phyloP scores from a whole-genome alignment of 2,113 vertebrate species.

The Cygnus atratus region DNA sequence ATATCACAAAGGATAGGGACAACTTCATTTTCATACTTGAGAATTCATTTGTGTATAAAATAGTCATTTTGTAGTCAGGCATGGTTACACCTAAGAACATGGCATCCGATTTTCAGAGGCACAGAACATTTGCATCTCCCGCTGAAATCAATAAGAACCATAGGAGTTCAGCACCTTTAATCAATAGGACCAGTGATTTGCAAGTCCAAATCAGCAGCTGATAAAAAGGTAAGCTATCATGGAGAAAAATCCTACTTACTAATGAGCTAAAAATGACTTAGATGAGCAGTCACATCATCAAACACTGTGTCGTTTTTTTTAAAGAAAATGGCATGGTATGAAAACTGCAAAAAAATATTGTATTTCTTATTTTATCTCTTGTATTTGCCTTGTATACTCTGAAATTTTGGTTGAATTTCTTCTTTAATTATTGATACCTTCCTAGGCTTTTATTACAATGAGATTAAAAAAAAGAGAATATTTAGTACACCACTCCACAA shows the following conservation, averaged over 20 bases:
- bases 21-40: constrained; percentile 10
- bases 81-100: constrained; percentile 38
- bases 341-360: not conserved
- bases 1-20: not conserved
- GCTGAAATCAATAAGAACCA: constrained; percentile 50
- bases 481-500: not conserved
- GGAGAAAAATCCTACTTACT: constrained; percentile 2
- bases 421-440: not conserved
- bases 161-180: constrained; percentile 44
- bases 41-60: constrained; percentile 59
- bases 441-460: not conserved
- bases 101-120: constrained; percentile 42
- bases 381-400: not conserved
- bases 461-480: not conserved
- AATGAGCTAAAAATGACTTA: constrained; percentile 27
- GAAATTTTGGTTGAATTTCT: not conserved
- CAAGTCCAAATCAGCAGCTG: constrained; percentile 33
- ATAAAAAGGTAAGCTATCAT: not conserved
- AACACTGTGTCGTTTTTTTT: not conserved
- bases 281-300: not conserved
- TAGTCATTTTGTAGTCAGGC: constrained; percentile 31
- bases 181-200: constrained; percentile 49
- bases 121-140: constrained; percentile 34
- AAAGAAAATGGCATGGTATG: not conserved
- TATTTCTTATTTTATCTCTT: not conserved